A percentile compares a stretch with the other conserved stretches of the same genome.
Evolutionary conservation across 2,113 vertebrate genomes (phyloP).

Genomic region (Colinus virginianus): DNA sequence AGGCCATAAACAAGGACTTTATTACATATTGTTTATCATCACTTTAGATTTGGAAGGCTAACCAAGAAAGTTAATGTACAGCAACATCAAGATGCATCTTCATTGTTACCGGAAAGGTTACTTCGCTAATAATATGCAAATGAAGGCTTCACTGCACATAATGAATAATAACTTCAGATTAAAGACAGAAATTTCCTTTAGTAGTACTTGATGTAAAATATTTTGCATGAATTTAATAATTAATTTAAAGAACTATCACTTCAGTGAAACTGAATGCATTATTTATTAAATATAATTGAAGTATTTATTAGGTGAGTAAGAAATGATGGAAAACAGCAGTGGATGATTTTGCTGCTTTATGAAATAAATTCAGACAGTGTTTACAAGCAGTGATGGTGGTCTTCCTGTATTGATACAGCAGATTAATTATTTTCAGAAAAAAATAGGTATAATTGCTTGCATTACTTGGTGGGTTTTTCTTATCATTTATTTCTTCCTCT

Average conservation of each 20-base stretch:
- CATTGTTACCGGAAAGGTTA: slow-evolving; percentile 77
- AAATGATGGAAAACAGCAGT: slow-evolving; percentile 75
- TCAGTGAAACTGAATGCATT: slow-evolving; percentile 77
- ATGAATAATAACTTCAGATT: slow-evolving; percentile 81
- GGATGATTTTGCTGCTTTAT: slow-evolving; percentile 61
- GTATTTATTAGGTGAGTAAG: slow-evolving; percentile 83
- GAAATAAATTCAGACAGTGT: slow-evolving; percentile 62
- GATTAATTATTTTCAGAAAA: slow-evolving; percentile 34
- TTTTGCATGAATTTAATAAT: slow-evolving; percentile 82
- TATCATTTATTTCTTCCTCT: neutral
- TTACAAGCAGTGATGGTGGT: slow-evolving; percentile 59
- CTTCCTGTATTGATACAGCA: slow-evolving; percentile 28
- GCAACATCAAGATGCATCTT: slow-evolving; percentile 59
- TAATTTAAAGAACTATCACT: slow-evolving; percentile 83
- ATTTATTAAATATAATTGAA: slow-evolving; percentile 86
- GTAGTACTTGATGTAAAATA: slow-evolving; percentile 75
- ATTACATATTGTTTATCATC: slow-evolving; percentile 76
- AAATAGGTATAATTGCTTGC: neutral
- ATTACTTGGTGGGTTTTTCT: neutral
- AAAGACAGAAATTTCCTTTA: slow-evolving; percentile 79
- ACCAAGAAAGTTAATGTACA: slow-evolving; percentile 45
- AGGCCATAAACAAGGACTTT: slow-evolving; percentile 76
- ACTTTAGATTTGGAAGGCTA: slow-evolving; percentile 70
- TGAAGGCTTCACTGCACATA: slow-evolving; percentile 73
- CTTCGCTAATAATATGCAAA: slow-evolving; percentile 82